Evolutionary conservation across 2,888 invertebrate species (phyloP).

Genomic region (Villa cingulata): DNA sequence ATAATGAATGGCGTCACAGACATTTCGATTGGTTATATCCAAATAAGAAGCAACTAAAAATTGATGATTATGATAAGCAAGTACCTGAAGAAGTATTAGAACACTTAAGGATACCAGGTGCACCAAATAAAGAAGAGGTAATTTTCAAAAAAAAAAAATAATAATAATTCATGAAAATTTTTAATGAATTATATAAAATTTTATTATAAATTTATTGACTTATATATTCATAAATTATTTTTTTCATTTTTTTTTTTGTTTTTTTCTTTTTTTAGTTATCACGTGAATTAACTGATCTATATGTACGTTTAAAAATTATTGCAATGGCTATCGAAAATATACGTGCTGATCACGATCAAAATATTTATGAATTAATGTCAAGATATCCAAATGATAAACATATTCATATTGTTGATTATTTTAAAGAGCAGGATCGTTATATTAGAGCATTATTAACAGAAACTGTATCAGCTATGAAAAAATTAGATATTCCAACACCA

Average conservation of each 20-base stretch:
- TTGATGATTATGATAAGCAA: slow-evolving; percentile 7
- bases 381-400: not conserved
- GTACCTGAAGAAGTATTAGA: slow-evolving; percentile 1
- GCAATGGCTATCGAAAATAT: slow-evolving; percentile 3
- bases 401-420: slow-evolving; percentile 1
- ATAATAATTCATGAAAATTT: too few relatives aligned
- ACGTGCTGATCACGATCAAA: slow-evolving; percentile 2
- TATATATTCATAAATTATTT: too few relatives aligned
- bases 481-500: slow-evolving; percentile 4
- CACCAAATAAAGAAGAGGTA: slow-evolving; percentile 3
- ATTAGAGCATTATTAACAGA: slow-evolving; percentile 5
- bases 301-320: slow-evolving; percentile 3
- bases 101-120: not conserved
- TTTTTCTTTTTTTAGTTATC: not conserved
- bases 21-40: slow-evolving; percentile 5
- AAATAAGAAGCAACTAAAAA: slow-evolving; percentile 1
- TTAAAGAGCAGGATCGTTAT: slow-evolving; percentile 5
- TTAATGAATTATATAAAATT: too few relatives aligned
- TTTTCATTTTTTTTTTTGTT: not conserved
- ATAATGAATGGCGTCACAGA: slow-evolving; percentile 2
- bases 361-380: not conserved
- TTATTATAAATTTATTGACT: too few relatives aligned
- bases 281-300: slow-evolving; percentile 4
- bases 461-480: slow-evolving; percentile 1
- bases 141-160: too few relatives aligned